Base-by-base conservation (phyloP, 1,140 invertebrate species). In the Melanaphis sacchari region DNA sequence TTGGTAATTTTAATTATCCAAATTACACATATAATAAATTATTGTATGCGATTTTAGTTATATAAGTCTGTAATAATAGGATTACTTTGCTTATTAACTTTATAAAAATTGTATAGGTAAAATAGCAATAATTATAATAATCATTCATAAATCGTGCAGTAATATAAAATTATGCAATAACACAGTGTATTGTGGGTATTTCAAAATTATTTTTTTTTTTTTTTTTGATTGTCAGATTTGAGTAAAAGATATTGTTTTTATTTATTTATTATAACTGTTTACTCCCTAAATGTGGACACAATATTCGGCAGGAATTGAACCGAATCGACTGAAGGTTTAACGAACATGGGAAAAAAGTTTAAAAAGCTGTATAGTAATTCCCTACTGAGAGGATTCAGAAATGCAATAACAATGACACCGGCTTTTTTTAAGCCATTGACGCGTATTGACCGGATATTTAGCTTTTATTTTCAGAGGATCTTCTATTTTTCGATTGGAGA, bases 401-500 rank as follows among this genome's bases (percentile, higher is more conserved):
- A 90, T 66, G 89, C 89, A 90, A 90, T 90, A 66, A 66, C 89
- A 90, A 90, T 90, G 89, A 66, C 31, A 90, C 52, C 6, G 24
- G 38, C 36, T 90, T 90, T 90, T 90, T 90, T 90, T 90, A 41
- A 59, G 66, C 89, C 89, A 90, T 54, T 90, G 89, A 90, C 89
- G 52, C 52, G 38, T 59, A 90, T 90, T 90, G 89, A 66, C 89
- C 89, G 89, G 89, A 90, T 90, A 90, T 90, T 90, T 90, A 90
- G 52, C 38, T 90, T 90, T 90, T 90, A 90, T 90, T 90, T 90
- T 90, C 52, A 66, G 38, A 18, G 26, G 31, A 31, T 26, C 36
- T 89, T 41, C 89, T 90, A 49, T 66, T 59, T 90, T 41, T 41
- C 54, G 89, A 59, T 90, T n/a, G 52, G 38, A 66, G 40, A 90